Base-by-base conservation (phyloP, 2,113 vertebrate species). In the Tetrao urogallus region DNA sequence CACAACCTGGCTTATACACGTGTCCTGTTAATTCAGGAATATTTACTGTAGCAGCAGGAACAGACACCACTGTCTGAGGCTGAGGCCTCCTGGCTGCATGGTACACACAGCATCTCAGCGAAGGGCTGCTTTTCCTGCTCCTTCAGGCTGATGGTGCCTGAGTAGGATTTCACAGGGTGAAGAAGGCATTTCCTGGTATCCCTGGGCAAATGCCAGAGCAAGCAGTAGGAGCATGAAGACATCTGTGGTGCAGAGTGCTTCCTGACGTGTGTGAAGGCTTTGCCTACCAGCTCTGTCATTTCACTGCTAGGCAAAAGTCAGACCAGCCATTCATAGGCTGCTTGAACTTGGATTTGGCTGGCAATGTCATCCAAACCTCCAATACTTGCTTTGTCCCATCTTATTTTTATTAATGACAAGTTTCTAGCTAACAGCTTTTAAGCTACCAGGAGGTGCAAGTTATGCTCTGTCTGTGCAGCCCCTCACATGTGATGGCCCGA, bases 91-190 rank as follows among this genome's bases (percentile, higher is more conserved):
- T 4, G 1, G 14, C 22, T 75, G 32, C 14, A 1, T 54, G 52
- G 52, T 54, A 54, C 27, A 52, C 25, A 17, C 57, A 67, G 4
- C 38, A 43, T 4, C 34, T 24, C 21, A 0, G 0, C 45, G 15
- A 79, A 58, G 10, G 48, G 47, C 34, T 6, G 1, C 48, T 81
- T 73, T 42, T 89, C 60, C 45, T 18, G 27, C 48, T 83, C 58
- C 18, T 42, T 56, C 43, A 69, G 13, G 47, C 36, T 67, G 42
- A n/a, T 16, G 58, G 11, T 58, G 9, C 3, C 2, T 0, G 2
- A 66, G 38, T 42, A 52, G 30, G 43, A 79, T 92, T 82, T 54
- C 47, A 63, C 3, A 6, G 57, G 42, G 74, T 45, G 77, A 69
- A 80, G 25, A 43, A 78, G 43, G 25, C 5, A 11, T 82, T 65